These are phyloP conservation scores for Coryphaenoides rupestris DNA, from an alignment of 2,113 vertebrate species.

Conservation along the genomic window DNA sequence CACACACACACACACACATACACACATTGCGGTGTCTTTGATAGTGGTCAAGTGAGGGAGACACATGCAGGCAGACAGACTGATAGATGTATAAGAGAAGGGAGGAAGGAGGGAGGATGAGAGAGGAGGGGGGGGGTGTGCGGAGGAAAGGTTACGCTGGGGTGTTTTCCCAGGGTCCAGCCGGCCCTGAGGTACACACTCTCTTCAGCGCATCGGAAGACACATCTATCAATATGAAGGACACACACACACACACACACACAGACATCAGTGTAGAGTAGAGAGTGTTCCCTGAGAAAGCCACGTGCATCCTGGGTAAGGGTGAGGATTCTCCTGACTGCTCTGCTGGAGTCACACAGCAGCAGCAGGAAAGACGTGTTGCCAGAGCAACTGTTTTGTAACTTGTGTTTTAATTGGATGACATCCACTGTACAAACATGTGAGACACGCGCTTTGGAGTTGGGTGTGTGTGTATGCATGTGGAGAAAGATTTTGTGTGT, in stretches of 20 bases:
- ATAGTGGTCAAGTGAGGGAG: conserved; percentile 21
- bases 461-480: conserved; percentile 17
- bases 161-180: conserved; percentile 32
- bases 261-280: not conserved
- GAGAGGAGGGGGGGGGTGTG: conserved; percentile 3
- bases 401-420: too few species aligned
- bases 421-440: too few species aligned
- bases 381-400: not conserved
- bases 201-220: conserved; percentile 12
- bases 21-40: conserved; percentile 38
- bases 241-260: not conserved
- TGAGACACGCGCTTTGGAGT: not conserved
- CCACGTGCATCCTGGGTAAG: too few species aligned
- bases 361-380: not conserved
- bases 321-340: too few species aligned
- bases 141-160: not conserved
- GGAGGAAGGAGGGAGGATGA: conserved; percentile 1
- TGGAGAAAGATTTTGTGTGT: too few species aligned
- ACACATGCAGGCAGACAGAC: conserved; percentile 1
- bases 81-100: conserved; percentile 19
- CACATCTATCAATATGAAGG: not conserved
- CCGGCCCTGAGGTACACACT: conserved; percentile 15
- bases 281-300: too few species aligned
- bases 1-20: conserved; percentile 4
- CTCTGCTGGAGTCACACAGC: too few species aligned